A percentile compares a stretch with the other conserved stretches of the same genome.
Evolutionary conservation across 37 sponge, comb jelly and placozoan genomes (phyloP).

Genomic region (Haliclona indistincta): DNA sequence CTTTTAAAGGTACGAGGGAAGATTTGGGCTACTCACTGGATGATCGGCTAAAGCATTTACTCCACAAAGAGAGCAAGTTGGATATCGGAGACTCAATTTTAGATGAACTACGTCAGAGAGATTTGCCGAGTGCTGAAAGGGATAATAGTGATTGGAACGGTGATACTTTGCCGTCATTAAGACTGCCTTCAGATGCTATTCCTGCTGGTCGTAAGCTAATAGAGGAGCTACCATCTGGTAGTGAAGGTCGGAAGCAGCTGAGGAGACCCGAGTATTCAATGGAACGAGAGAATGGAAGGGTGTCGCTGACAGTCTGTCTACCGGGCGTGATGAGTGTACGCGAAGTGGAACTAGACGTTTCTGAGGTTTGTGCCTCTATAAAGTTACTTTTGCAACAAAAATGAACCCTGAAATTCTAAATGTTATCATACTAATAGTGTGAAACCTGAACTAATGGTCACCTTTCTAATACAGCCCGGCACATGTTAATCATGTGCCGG

Average conservation of each 20-base stretch:
- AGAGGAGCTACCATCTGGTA: conserved; percentile 19
- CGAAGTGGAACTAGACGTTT: too few relatives aligned
- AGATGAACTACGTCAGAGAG: background rate
- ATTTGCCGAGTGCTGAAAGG: background rate
- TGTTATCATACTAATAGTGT: too few relatives aligned
- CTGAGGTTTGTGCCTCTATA: too few relatives aligned
- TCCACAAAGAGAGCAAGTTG: conserved; percentile 25
- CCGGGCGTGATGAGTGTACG: too few relatives aligned
- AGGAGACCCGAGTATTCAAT: too few relatives aligned
- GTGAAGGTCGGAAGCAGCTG: background rate
- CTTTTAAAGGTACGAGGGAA: conserved; percentile 29
- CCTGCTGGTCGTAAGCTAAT: conserved; percentile 14
- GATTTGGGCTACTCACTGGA: conserved; percentile 64
- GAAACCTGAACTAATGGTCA: too few relatives aligned
- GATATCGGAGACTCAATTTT: conserved; percentile 34
- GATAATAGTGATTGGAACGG: background rate
- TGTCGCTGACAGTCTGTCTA: too few relatives aligned
- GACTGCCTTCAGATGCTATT: background rate
- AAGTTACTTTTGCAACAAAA: too few relatives aligned
- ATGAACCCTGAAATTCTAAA: too few relatives aligned
- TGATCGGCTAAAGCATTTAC: conserved; percentile 27
- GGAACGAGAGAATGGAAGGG: too few relatives aligned
- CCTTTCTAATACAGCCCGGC: too few relatives aligned
- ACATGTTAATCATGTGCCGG: too few relatives aligned
- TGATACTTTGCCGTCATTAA: background rate